Conservation (phyloP, 2,888 invertebrate genomes). For the Eupeodes latifasciatus region DNA sequence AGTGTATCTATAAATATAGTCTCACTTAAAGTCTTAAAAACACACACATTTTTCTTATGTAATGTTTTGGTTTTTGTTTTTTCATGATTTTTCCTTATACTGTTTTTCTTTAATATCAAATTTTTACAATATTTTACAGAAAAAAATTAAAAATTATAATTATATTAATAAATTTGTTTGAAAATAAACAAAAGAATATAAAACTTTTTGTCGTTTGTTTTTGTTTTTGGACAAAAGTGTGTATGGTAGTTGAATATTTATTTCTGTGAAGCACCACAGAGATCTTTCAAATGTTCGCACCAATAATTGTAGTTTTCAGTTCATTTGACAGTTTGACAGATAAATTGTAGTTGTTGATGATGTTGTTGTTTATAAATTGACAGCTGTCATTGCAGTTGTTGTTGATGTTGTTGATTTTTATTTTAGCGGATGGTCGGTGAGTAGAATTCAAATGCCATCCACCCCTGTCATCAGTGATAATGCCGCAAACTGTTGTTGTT, state of each 20-base stretch:
- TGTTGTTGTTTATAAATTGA: slow-evolving; percentile 50
- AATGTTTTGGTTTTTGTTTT: slow-evolving; percentile 48
- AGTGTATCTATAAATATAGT: slow-evolving; percentile 68
- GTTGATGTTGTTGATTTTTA: background rate
- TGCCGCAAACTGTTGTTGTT: slow-evolving; percentile 82
- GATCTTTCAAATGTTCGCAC: slow-evolving; percentile 6
- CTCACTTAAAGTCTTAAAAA: slow-evolving; percentile 61
- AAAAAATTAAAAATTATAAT: slow-evolving; percentile 46
- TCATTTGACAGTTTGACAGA: slow-evolving; percentile 31
- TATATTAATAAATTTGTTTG: slow-evolving; percentile 70
- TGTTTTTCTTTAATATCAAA: slow-evolving; percentile 42
- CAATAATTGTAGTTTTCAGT: slow-evolving; percentile 55
- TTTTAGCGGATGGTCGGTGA: slow-evolving; percentile 75
- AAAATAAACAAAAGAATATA: slow-evolving; percentile 72
- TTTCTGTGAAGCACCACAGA: slow-evolving; percentile 69
- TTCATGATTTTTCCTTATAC: slow-evolving; percentile 14
- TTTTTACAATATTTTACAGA: slow-evolving; percentile 72
- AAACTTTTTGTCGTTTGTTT: slow-evolving; percentile 53
- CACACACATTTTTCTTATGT: slow-evolving; percentile 36
- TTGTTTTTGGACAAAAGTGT: slow-evolving; percentile 43
- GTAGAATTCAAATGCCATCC: slow-evolving; percentile 75
- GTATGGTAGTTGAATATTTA: slow-evolving; percentile 67
- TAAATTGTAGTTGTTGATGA: background rate
- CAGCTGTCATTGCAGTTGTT: slow-evolving; percentile 27
- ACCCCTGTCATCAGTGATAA: slow-evolving; percentile 82